These are phyloP conservation scores for Holotrichia oblita DNA, from an alignment of 1,140 invertebrate genomes.

Conservation along the genomic window DNA sequence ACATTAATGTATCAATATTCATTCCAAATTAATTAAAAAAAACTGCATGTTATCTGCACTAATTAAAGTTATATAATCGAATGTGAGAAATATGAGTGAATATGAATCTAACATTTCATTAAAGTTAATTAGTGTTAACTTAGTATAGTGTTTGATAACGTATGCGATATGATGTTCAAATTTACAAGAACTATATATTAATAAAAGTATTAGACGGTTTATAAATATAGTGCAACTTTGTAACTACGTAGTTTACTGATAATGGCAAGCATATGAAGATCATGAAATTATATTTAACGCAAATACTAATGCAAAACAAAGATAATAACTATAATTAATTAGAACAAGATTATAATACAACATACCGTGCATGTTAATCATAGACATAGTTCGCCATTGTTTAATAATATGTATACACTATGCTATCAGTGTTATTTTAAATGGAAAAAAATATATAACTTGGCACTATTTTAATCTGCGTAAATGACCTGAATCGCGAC, in stretches of 20 bases:
- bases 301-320: too few relatives aligned
- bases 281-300: too few relatives aligned
- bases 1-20: too few relatives aligned
- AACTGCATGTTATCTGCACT: too few relatives aligned
- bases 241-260: too few relatives aligned
- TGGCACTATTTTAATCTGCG: conserved; percentile 16
- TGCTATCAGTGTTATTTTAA: conserved; percentile 8
- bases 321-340: too few relatives aligned
- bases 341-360: neutral
- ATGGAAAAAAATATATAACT: conserved; percentile 16
- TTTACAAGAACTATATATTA: neutral
- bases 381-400: neutral
- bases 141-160: neutral
- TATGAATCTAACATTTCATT: neutral
- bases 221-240: too few relatives aligned
- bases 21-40: too few relatives aligned
- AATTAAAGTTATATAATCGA: neutral
- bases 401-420: conserved; percentile 5
- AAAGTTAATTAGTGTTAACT: neutral
- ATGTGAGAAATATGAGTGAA: neutral
- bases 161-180: neutral
- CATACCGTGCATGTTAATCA: neutral
- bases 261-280: too few relatives aligned
- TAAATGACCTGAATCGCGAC: conserved; percentile 2
- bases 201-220: too few relatives aligned